Base-by-base conservation (phyloP, 1,140 invertebrate species). In the Listronotus oregonensis region DNA sequence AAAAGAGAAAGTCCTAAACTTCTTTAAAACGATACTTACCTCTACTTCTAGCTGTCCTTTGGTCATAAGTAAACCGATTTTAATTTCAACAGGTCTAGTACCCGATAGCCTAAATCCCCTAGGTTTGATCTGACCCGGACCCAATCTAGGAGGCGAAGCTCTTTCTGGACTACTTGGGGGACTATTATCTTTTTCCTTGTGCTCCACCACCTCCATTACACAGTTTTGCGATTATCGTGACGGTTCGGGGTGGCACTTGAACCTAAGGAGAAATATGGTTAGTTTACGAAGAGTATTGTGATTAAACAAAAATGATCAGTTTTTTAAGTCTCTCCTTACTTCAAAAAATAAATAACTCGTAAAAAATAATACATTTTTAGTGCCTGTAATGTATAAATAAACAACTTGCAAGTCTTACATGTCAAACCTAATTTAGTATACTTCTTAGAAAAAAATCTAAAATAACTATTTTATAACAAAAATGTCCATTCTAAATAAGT, bases 41-140 rank as follows among this genome's bases (percentile, higher is more conserved):
- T 95, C 93, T 11, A 97, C 90, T 79, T 96, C 93, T 12, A 97
- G 85, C 74, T 93, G 92, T 68, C 93, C 93, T 81, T 95, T 96
- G 73, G 92, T 92, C 80, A 96, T 90, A 70, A 92, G 85, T 63
- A 97, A 87, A 21, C 91, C 93, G 74, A 97, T 81, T 75, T 93
- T 92, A 43, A 96, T 86, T 78, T 95, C 91, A 8, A 93, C 90
- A 67, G 87, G 85, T 52, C 85, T 83, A 39, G 85, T 84, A 64
- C 86, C 88, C 80, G 82, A 82, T 55, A 89, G 78, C 52, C 85
- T 85, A 66, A 87, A 88, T 71, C 87, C 89, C 64, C 87, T 85
- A 21, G 90, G 90, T 77, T 87, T 85, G 71, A 93, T 84, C 76
- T 93, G 90, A 46, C 90, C 90, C 17, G 90, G 90, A 18, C 91